Percentiles rank a stretch among this genome's conserved stretches.
Evolutionary conservation across 2,888 invertebrate species (phyloP).

Genomic region (Teleiodes luculella): DNA sequence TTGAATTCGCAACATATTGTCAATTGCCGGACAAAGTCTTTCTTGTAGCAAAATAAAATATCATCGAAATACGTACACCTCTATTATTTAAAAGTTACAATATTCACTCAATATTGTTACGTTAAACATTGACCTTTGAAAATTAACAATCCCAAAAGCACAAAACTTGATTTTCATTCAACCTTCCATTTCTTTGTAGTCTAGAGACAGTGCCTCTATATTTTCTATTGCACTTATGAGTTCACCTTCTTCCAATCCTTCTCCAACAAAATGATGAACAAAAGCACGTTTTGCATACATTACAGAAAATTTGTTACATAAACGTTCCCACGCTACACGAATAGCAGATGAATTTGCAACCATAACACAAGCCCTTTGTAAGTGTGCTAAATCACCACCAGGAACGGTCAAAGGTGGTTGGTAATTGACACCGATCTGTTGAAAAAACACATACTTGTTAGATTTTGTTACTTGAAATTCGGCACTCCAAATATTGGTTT

Average conservation of each 20-base stretch:
- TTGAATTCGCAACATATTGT: too few species aligned
- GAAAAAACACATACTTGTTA: too few species aligned
- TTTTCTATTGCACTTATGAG: constrained; percentile 81
- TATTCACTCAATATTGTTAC: background rate
- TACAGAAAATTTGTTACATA: constrained; percentile 87
- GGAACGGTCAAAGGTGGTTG: constrained; percentile 87
- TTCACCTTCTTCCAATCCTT: constrained; percentile 84
- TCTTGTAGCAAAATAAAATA: too few species aligned
- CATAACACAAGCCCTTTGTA: constrained; percentile 89
- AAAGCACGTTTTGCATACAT: constrained; percentile 92
- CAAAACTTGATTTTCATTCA: constrained; percentile 28
- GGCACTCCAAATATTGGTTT: too few species aligned
- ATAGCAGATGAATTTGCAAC: constrained; percentile 89
- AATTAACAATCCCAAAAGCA: constrained; percentile 1
- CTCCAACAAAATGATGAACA: constrained; percentile 90
- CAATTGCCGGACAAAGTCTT: too few species aligned
- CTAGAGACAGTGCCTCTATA: constrained; percentile 80
- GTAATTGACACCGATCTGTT: constrained; percentile 84
- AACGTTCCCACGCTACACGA: constrained; percentile 87
- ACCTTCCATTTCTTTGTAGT: constrained; percentile 83
- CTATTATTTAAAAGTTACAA: background rate
- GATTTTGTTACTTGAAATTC: too few species aligned
- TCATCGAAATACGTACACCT: too few species aligned
- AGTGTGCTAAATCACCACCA: constrained; percentile 85
- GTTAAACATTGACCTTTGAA: too few species aligned